Evolutionary conservation across 2,113 vertebrate species (phyloP).

Genomic region (Natator depressus): DNA sequence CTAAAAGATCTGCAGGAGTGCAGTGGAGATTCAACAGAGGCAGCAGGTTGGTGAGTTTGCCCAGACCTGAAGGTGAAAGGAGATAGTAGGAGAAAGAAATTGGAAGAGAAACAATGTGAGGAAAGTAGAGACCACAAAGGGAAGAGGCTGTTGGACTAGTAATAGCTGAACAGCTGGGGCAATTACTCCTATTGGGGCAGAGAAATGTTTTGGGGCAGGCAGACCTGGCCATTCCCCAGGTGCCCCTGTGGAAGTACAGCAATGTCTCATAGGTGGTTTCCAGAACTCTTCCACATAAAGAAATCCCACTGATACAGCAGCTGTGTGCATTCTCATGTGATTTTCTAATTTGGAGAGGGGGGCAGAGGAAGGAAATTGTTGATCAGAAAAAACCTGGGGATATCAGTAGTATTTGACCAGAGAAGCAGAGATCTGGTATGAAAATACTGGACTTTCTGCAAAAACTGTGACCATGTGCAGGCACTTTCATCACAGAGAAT

Average conservation of each 20-base stretch:
- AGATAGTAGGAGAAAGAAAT: background rate
- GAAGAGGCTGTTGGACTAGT: background rate
- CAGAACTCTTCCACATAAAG: background rate
- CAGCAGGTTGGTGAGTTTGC: background rate
- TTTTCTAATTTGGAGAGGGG: conserved; percentile 9
- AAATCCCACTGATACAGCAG: conserved; percentile 8
- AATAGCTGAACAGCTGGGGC: background rate
- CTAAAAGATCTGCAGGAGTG: background rate
- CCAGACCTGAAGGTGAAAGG: background rate
- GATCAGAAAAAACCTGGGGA: background rate
- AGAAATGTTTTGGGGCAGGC: background rate
- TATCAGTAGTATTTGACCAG: conserved; percentile 14
- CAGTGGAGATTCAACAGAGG: background rate
- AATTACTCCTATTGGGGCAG: background rate
- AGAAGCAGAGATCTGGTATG: background rate
- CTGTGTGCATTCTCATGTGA: background rate
- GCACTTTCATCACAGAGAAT: conserved; percentile 32
- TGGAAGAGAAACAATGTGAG: background rate
- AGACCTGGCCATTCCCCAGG: background rate
- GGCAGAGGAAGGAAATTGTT: background rate
- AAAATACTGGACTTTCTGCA: background rate
- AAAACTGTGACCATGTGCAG: background rate
- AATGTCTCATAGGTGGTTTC: background rate
- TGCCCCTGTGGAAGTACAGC: background rate
- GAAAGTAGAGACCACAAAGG: background rate